Evolutionary conservation across 2,888 invertebrate genomes (phyloP).

Genomic region (Eupithecia subumbrata): DNA sequence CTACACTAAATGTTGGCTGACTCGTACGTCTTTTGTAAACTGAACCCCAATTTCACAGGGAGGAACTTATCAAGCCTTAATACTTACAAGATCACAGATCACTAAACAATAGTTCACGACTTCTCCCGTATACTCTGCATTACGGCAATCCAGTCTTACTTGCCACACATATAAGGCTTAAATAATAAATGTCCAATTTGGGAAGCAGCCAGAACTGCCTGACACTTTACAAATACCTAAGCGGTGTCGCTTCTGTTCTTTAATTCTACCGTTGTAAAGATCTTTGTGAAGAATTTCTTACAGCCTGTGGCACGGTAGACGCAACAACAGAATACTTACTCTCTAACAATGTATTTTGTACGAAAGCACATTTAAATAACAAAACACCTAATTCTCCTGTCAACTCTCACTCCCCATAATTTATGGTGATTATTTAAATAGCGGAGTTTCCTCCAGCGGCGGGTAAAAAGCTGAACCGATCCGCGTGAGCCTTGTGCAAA

Average conservation of each 20-base stretch:
- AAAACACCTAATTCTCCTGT: slow-evolving; percentile 3
- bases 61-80: not conserved
- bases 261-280: not conserved
- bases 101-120: not conserved
- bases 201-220: not conserved
- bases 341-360: not conserved
- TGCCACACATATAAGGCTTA: not conserved
- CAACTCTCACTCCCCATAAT: not conserved
- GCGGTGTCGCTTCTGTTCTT: not conserved
- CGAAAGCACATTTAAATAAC: slow-evolving; percentile 8
- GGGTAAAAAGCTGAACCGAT: not conserved
- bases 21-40: not conserved
- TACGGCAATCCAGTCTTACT: not conserved
- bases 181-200: slow-evolving; percentile 6
- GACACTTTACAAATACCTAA: not conserved
- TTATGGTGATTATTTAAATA: slow-evolving; percentile 13
- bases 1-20: not conserved
- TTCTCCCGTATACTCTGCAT: not conserved
- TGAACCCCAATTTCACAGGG: too few relatives aligned
- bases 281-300: not conserved
- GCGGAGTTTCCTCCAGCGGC: not conserved
- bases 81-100: not conserved
- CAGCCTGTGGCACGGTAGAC: not conserved
- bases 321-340: not conserved
- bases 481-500: slow-evolving; percentile 7